phyloP scores from a whole-genome alignment of 2,888 invertebrate species.

The Zeuzera pyrina region DNA sequence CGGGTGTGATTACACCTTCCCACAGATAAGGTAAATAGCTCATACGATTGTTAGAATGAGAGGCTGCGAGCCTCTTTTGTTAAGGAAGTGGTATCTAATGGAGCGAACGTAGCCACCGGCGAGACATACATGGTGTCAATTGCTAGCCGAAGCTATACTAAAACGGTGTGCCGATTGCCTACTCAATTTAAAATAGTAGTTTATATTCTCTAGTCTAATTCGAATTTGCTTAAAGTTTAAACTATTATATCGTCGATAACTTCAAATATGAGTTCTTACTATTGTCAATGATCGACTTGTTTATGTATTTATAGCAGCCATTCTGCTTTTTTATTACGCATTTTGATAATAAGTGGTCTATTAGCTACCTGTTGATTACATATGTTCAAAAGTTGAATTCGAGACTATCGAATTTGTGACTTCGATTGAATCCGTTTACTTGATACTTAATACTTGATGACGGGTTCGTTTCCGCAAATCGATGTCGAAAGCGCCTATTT shows the following conservation, averaged over 20 bases:
- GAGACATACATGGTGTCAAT: constrained; percentile 66
- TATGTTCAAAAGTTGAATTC: no score
- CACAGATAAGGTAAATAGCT: constrained; percentile 72
- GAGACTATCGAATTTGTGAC: no score
- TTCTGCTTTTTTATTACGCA: no score
- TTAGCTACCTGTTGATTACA: no score
- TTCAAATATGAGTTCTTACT: constrained; percentile 1
- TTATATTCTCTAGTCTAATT: constrained; percentile 34
- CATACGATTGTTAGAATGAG: constrained; percentile 69
- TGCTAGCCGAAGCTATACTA: constrained; percentile 34
- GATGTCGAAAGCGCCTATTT: no score
- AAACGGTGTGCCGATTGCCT: constrained; percentile 31
- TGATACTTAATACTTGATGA: no score
- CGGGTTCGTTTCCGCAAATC: no score
- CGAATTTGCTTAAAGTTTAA: constrained; percentile 39
- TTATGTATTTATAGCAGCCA: no score
- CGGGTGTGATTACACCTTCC: constrained; percentile 57
- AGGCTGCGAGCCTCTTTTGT: constrained; percentile 62
- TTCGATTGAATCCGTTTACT: no score
- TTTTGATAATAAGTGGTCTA: no score
- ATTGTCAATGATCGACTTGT: no score
- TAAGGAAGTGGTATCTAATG: constrained; percentile 65
- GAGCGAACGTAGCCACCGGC: constrained; percentile 52
- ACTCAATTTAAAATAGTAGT: constrained; percentile 28
- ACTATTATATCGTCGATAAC: constrained; percentile 25